Percentiles rank a stretch among this genome's conserved stretches.
Evolutionary conservation across 2,888 invertebrate species (phyloP).

Genomic region (Cremastobaeus sp.): DNA sequence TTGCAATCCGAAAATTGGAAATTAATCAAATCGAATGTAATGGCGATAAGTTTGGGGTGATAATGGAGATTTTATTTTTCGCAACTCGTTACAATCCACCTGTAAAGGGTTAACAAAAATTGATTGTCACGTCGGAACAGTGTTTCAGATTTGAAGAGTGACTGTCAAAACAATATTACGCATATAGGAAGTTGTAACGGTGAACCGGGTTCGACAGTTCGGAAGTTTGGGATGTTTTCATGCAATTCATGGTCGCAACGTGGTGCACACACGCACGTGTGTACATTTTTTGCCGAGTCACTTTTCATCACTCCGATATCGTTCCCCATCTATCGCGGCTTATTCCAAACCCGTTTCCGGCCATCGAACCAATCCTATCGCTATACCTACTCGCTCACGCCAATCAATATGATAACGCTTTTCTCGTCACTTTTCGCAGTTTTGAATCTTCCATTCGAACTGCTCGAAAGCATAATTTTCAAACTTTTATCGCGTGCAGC

Average conservation of each 20-base stretch:
- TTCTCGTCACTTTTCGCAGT: constrained; percentile 59
- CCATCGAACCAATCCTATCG: constrained; percentile 67
- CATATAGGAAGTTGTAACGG: constrained; percentile 60
- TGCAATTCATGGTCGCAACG: constrained; percentile 57
- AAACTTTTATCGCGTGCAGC: no score
- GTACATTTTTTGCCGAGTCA: constrained; percentile 69
- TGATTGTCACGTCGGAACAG: constrained; percentile 42
- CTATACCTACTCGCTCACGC: constrained; percentile 58
- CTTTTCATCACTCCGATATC: constrained; percentile 71
- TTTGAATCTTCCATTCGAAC: constrained; percentile 55
- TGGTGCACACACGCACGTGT: constrained; percentile 46
- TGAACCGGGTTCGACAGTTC: constrained; percentile 61
- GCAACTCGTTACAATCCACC: constrained; percentile 17
- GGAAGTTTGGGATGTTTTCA: constrained; percentile 57
- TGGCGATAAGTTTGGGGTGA: no score
- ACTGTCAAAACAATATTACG: constrained; percentile 56
- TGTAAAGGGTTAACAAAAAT: constrained; percentile 44
- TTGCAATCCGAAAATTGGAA: no score
- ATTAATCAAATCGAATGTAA: no score
- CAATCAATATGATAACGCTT: constrained; percentile 67
- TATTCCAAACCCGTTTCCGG: constrained; percentile 71
- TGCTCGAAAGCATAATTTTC: constrained; percentile 5
- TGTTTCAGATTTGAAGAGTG: constrained; percentile 54
- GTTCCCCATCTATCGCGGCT: constrained; percentile 66
- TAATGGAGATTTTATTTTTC: no score